These are phyloP conservation scores for Pao palembangensis DNA, from an alignment of 2,113 vertebrate genomes.

Conservation along the genomic window DNA sequence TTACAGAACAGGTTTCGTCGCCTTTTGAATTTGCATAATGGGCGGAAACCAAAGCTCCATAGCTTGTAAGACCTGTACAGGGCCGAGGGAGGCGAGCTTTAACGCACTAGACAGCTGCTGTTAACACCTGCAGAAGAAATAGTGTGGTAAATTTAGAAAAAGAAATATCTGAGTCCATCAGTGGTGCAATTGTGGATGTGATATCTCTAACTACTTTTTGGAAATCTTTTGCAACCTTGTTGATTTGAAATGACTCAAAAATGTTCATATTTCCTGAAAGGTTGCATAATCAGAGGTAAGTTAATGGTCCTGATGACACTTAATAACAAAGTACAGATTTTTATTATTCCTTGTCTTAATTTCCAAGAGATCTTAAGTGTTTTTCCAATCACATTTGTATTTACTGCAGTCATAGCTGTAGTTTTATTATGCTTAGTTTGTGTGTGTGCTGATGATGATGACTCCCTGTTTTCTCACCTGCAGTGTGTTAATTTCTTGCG, in stretches of 20 bases:
- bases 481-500: not conserved
- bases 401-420: not conserved
- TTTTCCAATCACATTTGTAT: not conserved
- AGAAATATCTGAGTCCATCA: too few species aligned
- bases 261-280: too few species aligned
- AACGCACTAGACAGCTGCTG: too few species aligned
- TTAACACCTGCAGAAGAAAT: too few species aligned
- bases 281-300: too few species aligned
- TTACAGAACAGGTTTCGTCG: slow-evolving; percentile 65
- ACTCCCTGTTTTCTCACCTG: too few species aligned
- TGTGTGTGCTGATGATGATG: too few species aligned
- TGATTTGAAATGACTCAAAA: too few species aligned
- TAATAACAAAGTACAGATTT: not conserved
- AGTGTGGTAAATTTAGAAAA: too few species aligned
- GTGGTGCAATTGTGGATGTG: not conserved
- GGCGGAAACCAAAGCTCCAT: not conserved
- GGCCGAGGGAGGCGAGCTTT: not conserved
- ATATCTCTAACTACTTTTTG: not conserved
- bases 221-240: too few species aligned
- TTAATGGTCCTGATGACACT: not conserved
- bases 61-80: not conserved
- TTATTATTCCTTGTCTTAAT: not conserved
- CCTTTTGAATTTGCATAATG: slow-evolving; percentile 40
- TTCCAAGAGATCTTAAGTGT: not conserved
- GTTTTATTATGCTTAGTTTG: too few species aligned